phyloP scores from a whole-genome alignment of 2,113 vertebrate species.

The Halichoerus grypus region DNA sequence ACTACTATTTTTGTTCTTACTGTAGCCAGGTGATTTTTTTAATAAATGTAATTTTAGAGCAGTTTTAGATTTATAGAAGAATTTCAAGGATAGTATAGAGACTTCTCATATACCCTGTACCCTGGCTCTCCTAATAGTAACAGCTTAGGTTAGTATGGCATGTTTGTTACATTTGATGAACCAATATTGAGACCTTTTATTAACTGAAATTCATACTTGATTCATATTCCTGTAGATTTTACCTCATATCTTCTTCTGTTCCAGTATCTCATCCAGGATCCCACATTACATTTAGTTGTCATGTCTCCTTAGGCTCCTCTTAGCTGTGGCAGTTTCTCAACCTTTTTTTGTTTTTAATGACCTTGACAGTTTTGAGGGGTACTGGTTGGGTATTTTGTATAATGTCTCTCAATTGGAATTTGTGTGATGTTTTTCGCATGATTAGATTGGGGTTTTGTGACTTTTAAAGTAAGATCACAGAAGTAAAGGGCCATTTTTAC shows the following conservation, averaged over 20 bases:
- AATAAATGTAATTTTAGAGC: not conserved
- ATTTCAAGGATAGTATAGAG: not conserved
- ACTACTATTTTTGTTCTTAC: not conserved
- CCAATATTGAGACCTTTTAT: not conserved
- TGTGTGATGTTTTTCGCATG: not conserved
- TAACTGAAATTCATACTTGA: not conserved
- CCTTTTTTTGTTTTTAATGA: not conserved
- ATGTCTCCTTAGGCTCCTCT: not conserved
- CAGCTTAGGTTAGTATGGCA: not conserved
- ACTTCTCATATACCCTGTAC: not conserved
- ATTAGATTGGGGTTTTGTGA: not conserved
- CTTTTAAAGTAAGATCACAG: not conserved
- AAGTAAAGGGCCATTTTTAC: not conserved
- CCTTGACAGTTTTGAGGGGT: not conserved
- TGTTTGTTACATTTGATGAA: not conserved
- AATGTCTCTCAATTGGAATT: not conserved
- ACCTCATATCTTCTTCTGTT: not conserved
- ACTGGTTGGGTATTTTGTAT: not conserved
- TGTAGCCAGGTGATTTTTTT: not conserved
- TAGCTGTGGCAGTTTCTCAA: not conserved
- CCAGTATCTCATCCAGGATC: not conserved
- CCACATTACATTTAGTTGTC: no score
- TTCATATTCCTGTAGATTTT: not conserved
- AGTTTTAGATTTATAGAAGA: slow-evolving; percentile 16
- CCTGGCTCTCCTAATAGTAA: not conserved